phyloP scores from a whole-genome alignment of 1,140 invertebrate genomes.

The Drosophila arizonae region DNA sequence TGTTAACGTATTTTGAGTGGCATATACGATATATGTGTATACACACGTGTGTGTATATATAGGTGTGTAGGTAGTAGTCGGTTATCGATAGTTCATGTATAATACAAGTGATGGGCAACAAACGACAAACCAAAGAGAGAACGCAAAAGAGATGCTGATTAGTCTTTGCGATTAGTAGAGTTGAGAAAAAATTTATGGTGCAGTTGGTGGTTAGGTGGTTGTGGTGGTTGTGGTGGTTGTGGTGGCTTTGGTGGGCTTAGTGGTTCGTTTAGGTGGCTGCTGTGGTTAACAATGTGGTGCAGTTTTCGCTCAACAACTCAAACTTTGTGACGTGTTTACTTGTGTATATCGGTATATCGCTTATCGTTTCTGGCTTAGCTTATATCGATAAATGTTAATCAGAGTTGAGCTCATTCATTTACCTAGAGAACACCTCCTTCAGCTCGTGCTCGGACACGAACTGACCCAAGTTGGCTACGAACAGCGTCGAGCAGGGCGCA shows the following conservation, averaged over 20 bases:
- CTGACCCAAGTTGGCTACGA: constrained; percentile 97
- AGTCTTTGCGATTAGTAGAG: constrained; percentile 35
- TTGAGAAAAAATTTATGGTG: constrained; percentile 32
- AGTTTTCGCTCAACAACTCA: constrained; percentile 42
- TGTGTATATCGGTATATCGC: constrained; percentile 22
- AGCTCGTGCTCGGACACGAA: constrained; percentile 98
- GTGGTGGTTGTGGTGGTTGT: not conserved
- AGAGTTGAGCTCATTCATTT: constrained; percentile 74
- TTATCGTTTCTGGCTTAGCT: constrained; percentile 1
- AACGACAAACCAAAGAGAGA: constrained; percentile 55
- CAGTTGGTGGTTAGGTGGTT: constrained; percentile 13
- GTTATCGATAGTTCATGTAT: constrained; percentile 65
- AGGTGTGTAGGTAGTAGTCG: constrained; percentile 42
- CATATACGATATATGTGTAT: constrained; percentile 21
- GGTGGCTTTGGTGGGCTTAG: constrained; percentile 10
- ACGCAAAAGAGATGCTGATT: constrained; percentile 46
- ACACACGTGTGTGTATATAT: constrained; percentile 28
- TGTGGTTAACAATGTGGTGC: constrained; percentile 35
- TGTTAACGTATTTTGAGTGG: constrained; percentile 33
- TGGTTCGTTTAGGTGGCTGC: constrained; percentile 18
- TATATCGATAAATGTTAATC: constrained; percentile 1
- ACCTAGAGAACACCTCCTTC: constrained; percentile 99
- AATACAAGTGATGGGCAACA: constrained; percentile 67
- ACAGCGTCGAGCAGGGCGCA: constrained; percentile 97
- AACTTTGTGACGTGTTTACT: constrained; percentile 10